A percentile compares a stretch with the other conserved stretches of the same genome.
These are phyloP conservation scores for Trichomalopsis sarcophagae DNA, from an alignment of 1,140 invertebrate species.

Conservation along the genomic window DNA sequence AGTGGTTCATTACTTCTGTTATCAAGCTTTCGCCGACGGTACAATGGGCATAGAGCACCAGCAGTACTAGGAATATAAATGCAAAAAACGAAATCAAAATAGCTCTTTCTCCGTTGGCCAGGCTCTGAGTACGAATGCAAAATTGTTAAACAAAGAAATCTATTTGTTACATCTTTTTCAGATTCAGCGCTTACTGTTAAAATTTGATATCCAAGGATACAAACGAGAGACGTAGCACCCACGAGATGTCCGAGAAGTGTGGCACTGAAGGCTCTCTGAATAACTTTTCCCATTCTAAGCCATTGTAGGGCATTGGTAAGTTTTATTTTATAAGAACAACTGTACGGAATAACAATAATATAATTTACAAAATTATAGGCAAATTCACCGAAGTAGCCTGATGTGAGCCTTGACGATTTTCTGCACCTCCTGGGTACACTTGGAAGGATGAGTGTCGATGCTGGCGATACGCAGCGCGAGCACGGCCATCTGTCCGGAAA, in stretches of 20 bases:
- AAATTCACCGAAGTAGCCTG: constrained; percentile 62
- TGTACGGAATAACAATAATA: too few species aligned
- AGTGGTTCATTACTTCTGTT: constrained; percentile 60
- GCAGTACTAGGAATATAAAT: constrained; percentile 62
- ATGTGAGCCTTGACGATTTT: constrained; percentile 57
- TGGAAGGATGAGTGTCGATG: constrained; percentile 49
- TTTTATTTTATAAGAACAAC: background rate
- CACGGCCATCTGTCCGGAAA: constrained; percentile 65
- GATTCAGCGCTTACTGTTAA: constrained; percentile 56
- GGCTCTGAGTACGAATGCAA: constrained; percentile 54
- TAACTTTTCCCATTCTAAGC: constrained; percentile 61
- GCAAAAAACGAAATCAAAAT: constrained; percentile 60
- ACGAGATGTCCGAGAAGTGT: constrained; percentile 63
- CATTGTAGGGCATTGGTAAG: background rate
- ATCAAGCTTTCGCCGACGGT: constrained; percentile 62
- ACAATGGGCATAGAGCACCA: constrained; percentile 62
- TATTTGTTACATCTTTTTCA: constrained; percentile 6
- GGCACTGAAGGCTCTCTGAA: constrained; percentile 62
- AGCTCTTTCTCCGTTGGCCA: constrained; percentile 57
- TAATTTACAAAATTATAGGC: too few species aligned
- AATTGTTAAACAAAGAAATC: background rate
- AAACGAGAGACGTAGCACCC: constrained; percentile 61
- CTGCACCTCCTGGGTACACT: constrained; percentile 54
- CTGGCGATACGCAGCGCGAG: constrained; percentile 61
- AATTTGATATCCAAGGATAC: constrained; percentile 67